Percentiles rank a stretch among this genome's conserved stretches.
Evolutionary conservation across 2,888 invertebrate species (phyloP).

Genomic region (Cheilosia grossa): DNA sequence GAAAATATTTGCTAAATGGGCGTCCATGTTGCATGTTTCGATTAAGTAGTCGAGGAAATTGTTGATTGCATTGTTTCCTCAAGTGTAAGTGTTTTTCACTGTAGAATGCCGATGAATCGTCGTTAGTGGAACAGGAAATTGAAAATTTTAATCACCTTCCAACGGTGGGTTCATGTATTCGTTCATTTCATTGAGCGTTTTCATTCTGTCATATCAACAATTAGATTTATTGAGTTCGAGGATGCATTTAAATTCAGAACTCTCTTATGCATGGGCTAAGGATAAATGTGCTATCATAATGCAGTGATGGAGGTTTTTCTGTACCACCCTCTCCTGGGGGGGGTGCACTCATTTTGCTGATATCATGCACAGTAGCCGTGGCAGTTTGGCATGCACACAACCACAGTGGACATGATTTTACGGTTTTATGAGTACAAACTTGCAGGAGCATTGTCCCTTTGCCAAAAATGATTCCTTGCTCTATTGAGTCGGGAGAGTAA

Average conservation of each 20-base stretch:
- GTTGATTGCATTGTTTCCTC: constrained; percentile 70
- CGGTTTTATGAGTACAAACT: constrained; percentile 48
- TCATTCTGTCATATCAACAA: neutral
- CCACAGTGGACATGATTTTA: constrained; percentile 62
- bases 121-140: constrained; percentile 49
- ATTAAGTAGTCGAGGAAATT: constrained; percentile 64
- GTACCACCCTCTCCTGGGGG: constrained; percentile 35
- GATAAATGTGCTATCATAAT: neutral
- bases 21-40: constrained; percentile 63
- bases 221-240: constrained; percentile 22
- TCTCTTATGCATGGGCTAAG: neutral
- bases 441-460: constrained; percentile 49
- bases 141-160: constrained; percentile 52
- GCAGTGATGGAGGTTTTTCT: constrained; percentile 33
- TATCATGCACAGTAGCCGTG: constrained; percentile 32
- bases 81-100: constrained; percentile 31
- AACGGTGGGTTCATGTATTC: neutral
- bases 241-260: constrained; percentile 19
- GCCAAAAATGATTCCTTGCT: constrained; percentile 52
- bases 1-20: constrained; percentile 70
- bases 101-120: neutral
- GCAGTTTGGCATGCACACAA: constrained; percentile 58
- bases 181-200: neutral
- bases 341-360: constrained; percentile 34
- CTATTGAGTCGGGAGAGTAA: constrained; percentile 27